These are phyloP conservation scores for Tupiocoris notatus DNA, from an alignment of 2,888 invertebrate genomes.

Conservation along the genomic window DNA sequence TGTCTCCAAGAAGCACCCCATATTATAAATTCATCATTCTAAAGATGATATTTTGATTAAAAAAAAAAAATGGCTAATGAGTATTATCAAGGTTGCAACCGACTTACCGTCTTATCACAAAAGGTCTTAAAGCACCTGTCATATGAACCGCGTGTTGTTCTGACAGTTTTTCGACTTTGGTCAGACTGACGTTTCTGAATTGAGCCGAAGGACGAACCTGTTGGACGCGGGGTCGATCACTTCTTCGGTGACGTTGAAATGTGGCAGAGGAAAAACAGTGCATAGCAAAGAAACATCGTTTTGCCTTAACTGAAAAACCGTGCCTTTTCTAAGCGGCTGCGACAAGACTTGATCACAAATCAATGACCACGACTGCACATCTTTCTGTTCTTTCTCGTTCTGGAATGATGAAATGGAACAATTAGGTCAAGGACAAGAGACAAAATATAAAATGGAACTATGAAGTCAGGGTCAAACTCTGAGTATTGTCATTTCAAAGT, in stretches of 20 bases:
- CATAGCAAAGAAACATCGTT: conserved; percentile 90
- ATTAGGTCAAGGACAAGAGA: too few relatives aligned
- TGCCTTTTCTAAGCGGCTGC: conserved; percentile 76
- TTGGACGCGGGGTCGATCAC: conserved; percentile 94
- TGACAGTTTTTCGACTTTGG: conserved; percentile 44
- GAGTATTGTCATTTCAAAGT: too few relatives aligned
- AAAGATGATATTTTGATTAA: too few relatives aligned
- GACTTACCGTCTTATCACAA: conserved; percentile 7
- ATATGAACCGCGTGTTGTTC: conserved; percentile 41
- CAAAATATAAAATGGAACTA: too few relatives aligned
- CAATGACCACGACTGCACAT: conserved; percentile 92
- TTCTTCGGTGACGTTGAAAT: conserved; percentile 93
- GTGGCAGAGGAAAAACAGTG: conserved; percentile 80
- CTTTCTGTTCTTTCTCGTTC: conserved; percentile 75
- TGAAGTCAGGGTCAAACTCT: too few relatives aligned
- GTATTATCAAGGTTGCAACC: not conserved
- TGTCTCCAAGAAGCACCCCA: too few relatives aligned
- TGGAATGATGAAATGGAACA: too few relatives aligned
- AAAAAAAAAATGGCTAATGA: not conserved
- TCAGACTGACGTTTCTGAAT: conserved; percentile 97
- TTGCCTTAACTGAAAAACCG: conserved; percentile 88
- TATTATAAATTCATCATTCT: too few relatives aligned
- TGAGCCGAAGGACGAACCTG: conserved; percentile 88
- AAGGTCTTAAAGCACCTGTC: conserved; percentile 39
- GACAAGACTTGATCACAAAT: conserved; percentile 90